Evolutionary conservation across 2,888 invertebrate species (phyloP).

Genomic region (Hydropsyche betteni): DNA sequence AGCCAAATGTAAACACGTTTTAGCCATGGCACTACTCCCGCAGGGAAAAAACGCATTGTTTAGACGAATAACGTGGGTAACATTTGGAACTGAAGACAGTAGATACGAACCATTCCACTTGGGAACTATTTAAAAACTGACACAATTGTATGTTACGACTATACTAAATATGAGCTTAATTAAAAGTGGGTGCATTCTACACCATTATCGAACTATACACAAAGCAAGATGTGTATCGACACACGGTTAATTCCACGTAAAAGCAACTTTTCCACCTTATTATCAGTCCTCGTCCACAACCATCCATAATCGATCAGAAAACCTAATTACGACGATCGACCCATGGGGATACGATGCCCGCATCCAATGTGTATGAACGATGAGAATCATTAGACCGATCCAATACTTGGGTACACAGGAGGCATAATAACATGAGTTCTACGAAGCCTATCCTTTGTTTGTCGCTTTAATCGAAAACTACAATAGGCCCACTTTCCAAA

Average conservation of each 20-base stretch:
- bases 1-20: not conserved
- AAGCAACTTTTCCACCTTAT: not conserved
- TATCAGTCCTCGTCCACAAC: not conserved
- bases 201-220: too few relatives aligned
- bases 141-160: too few relatives aligned
- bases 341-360: constrained; percentile 11
- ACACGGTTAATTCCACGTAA: too few relatives aligned
- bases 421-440: not conserved
- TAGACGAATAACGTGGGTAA: not conserved
- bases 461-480: constrained; percentile 2
- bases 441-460: not conserved
- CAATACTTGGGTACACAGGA: not conserved
- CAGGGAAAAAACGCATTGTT: too few relatives aligned
- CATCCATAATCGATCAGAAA: constrained; percentile 17
- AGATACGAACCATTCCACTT: not conserved
- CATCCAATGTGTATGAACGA: not conserved
- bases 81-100: not conserved
- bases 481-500: not conserved
- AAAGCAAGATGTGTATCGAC: too few relatives aligned
- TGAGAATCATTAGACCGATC: constrained; percentile 2
- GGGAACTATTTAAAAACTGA: too few relatives aligned
- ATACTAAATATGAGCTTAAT: not conserved
- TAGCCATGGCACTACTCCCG: not conserved
- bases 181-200: not conserved
- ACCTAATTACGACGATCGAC: constrained; percentile 14